Conservation (phyloP, 1,140 invertebrate species). For the Asbolus verrucosus region DNA sequence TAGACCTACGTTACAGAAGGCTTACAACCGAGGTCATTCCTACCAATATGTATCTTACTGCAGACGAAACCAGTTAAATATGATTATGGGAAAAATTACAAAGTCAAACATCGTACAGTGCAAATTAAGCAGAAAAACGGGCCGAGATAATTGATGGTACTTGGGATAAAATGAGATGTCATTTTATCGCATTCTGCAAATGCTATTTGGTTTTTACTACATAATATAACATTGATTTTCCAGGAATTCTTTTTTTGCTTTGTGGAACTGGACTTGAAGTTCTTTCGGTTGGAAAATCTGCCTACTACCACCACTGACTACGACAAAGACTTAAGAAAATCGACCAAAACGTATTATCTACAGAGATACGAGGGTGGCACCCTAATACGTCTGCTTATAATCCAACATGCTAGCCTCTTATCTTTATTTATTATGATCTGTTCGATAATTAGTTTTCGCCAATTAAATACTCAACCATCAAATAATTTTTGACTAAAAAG, state of each 20-base stretch:
- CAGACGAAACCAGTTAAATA: not conserved
- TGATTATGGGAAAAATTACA: not conserved
- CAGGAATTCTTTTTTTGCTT: constrained; percentile 19
- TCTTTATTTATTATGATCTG: constrained; percentile 13
- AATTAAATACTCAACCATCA: constrained; percentile 11
- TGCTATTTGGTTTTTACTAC: constrained; percentile 20
- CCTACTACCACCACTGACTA: constrained; percentile 19
- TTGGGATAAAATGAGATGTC: constrained; percentile 16
- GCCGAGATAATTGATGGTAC: constrained; percentile 12
- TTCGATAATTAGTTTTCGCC: no score
- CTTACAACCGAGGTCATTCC: no score
- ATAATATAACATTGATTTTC: constrained; percentile 34
- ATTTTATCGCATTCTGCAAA: constrained; percentile 7
- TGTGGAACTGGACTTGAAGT: constrained; percentile 24
- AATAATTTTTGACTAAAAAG: constrained; percentile 12
- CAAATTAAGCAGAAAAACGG: constrained; percentile 16
- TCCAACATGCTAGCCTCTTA: constrained; percentile 6
- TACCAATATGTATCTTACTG: no score
- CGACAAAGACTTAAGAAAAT: constrained; percentile 36
- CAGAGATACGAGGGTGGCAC: constrained; percentile 26
- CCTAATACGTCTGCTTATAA: constrained; percentile 1
- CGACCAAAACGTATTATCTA: constrained; percentile 31
- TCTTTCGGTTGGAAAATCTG: constrained; percentile 30
- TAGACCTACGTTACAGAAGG: no score
- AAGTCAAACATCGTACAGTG: not conserved